Evolutionary conservation across 1,140 invertebrate species (phyloP), one percentile per base, ranked within the genome.

Genomic region (Philopotamus ludificatus): DNA sequence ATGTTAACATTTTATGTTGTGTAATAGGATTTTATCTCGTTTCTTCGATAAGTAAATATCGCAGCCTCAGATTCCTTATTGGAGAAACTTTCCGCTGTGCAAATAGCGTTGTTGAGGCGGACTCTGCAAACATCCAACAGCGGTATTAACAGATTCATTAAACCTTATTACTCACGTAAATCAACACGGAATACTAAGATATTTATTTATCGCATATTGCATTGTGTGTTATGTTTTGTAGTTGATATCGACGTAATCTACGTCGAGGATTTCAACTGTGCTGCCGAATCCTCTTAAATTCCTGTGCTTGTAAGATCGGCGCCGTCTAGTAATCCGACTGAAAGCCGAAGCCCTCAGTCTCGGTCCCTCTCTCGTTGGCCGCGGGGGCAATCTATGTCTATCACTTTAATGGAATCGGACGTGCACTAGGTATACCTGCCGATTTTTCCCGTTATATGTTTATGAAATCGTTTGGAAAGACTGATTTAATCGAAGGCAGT

Each of bases 281-380:
- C 22, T 25, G 22, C 2, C 18, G 42, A 51, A 67, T 67, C 66
- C 51, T 63, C 55, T 64, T 54, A 54, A 64, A 68, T 64, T 68
- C 66, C 64, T 64, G 45, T 49, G 55, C 49, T 59, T 16, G 2
- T 4, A 28, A 60, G 50, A 45, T 54, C 34, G 34, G 47, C 15
- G 8, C 51, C 45, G 18, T 62, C 41, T 16, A 34, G 51, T 59
- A 51, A 63, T 67, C 44, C 44, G 42, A 59, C 58, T 55, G 45
- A 63, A 54, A 63, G 9, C 50, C 7, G 10, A 34, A 42, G 64
- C 22, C 18, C 23, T 63, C 12, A 3, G 42, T 44, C n/a, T 18
- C 12, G 2, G n/a, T 44, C 12, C n/a, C 3, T 12, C n/a, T n/a
- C 45, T 45, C 49, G 47, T 18, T 1, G 3, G 28, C 4, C 28